Evolutionary conservation across 1,140 invertebrate genomes (phyloP).

Genomic region (Ridgeia piscesae): DNA sequence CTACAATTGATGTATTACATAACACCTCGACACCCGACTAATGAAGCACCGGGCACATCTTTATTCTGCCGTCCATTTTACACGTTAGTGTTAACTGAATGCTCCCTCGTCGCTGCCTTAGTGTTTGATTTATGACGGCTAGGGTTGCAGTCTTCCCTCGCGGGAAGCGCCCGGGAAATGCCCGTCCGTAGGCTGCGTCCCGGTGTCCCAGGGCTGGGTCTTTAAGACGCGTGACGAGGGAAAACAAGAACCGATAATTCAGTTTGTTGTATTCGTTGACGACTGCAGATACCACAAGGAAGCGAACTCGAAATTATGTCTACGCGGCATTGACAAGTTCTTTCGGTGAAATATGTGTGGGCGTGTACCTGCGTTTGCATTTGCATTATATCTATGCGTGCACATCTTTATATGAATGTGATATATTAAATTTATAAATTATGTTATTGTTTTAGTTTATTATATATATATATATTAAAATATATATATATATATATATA

Average conservation of each 20-base stretch:
- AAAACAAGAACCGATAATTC: neutral
- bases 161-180: too few relatives aligned
- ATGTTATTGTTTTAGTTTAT: too few relatives aligned
- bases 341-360: neutral
- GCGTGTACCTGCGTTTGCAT: too few relatives aligned
- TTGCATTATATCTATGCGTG: too few relatives aligned
- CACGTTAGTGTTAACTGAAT: neutral
- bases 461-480: neutral
- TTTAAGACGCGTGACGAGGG: neutral
- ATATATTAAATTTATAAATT: too few relatives aligned
- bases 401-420: too few relatives aligned
- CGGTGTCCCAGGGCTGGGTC: neutral
- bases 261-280: neutral
- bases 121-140: slow-evolving; percentile 5
- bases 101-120: neutral
- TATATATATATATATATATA: slow-evolving; percentile 7
- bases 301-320: neutral
- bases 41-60: neutral
- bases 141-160: neutral
- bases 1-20: neutral
- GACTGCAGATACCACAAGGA: neutral
- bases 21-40: neutral
- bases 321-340: neutral
- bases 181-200: neutral
- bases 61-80: neutral